phyloP scores from a whole-genome alignment of 2,888 invertebrate species.

The Pyrrhia umbra region DNA sequence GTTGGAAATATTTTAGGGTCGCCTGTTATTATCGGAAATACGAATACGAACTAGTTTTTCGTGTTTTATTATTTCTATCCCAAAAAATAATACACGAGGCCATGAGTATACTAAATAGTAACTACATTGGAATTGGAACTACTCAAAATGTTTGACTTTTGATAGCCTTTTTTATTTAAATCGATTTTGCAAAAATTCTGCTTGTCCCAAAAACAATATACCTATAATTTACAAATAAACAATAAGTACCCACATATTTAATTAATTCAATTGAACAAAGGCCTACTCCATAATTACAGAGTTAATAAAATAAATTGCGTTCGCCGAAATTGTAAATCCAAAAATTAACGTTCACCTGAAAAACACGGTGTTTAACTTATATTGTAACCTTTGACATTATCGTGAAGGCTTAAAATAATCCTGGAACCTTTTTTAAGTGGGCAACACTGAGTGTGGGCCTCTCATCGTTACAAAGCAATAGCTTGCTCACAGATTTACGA shows the following conservation, averaged over 20 bases:
- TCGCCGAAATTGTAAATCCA: constrained; percentile 29
- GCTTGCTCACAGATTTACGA: constrained; percentile 14
- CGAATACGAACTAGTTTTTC: no score
- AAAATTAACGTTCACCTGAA: constrained; percentile 32
- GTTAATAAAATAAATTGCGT: constrained; percentile 24
- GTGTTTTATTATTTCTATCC: no score
- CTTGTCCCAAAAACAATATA: background rate
- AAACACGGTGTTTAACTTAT: constrained; percentile 42
- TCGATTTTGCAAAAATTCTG: no score
- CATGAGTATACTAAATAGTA: no score
- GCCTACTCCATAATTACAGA: constrained; percentile 14
- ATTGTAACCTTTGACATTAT: constrained; percentile 43
- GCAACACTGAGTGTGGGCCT: constrained; percentile 18
- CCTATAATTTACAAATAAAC: background rate
- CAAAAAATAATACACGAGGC: no score
- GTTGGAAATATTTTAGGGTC: no score
- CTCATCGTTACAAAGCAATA: constrained; percentile 32
- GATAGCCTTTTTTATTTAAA: no score
- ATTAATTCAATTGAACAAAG: constrained; percentile 2
- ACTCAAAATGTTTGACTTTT: no score
- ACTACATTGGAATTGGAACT: no score
- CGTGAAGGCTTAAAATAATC: constrained; percentile 41
- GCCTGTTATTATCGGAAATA: no score
- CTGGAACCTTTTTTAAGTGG: constrained; percentile 43
- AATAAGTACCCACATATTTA: background rate